Base-by-base conservation (phyloP, 2,888 invertebrate species). In the Acheta domesticus region DNA sequence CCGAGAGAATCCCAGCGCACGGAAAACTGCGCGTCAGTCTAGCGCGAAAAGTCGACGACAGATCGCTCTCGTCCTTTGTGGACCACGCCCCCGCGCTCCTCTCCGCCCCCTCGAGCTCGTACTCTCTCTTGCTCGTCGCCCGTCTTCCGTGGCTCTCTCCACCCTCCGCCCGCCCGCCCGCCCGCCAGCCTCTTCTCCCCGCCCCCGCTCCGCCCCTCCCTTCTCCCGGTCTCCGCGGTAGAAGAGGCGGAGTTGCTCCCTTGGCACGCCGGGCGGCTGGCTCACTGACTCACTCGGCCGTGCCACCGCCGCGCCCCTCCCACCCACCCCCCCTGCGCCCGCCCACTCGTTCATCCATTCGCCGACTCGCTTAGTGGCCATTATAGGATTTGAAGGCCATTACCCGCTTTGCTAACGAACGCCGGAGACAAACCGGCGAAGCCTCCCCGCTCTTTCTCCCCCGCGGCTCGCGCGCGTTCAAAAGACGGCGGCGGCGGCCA, bases 31-130 rank as follows among this genome's bases (percentile, higher is more conserved):
- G 62, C 62, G 62, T 62, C 62, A 62, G 62, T 62, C 16, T 62
- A 62, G 62, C 62, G 62, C 62, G 62, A 62, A 62, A 62, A 62
- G 62, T 62, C 62, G 62, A 62, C 62, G 62, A n/a, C 62, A 62
- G n/a, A 62, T 62, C 62, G 62, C n/a, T 62, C 16, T 62, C 16
- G 62, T 4, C 62, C n/a, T n/a, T 62, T 62, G 14, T 14, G 14
- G n/a, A n/a, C 16, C 14, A 62, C 62, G 14, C 62, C 62, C 62
- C 62, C 62, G 1, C 62, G 62, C 62, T 19, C 62, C 8, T n/a
- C 62, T 62, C 62, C 14, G 62, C 62, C 16, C 5, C 62, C 14
- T n/a, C 62, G 62, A 62, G 14, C 62, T 36, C 5, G 5, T 36
- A 8, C 14, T 19, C 62, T n/a, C n/a, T 16, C n/a, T 8, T n/a